Evolutionary conservation across 2,113 vertebrate genomes (phyloP), one percentile per base, ranked within the genome.

Genomic region (Xenus cinereus): DNA sequence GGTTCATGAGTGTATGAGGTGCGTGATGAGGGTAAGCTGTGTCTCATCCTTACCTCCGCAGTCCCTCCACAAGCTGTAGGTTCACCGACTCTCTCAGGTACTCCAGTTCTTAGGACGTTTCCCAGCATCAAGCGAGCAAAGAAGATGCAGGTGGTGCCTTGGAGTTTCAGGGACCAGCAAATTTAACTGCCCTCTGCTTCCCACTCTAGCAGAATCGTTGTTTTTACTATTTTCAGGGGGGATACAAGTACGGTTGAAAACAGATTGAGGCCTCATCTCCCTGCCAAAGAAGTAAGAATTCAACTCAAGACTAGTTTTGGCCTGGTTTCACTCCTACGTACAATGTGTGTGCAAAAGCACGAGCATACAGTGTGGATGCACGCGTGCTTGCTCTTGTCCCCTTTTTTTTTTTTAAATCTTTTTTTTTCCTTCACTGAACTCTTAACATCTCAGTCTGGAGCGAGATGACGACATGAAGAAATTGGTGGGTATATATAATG

Each of bases 1-100:
- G 6, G 41, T 46, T 37, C 57, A 6, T 0, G 32, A 45, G 27
- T 3, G 4, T 0, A 0, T 2, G 1, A 18, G 0, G 17, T 7
- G 9, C 48, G 22, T 12, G 48, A 48, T 4, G 45, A 46, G 45
- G 45, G 19, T 10, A 46, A 21, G 19, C 54, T 22, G 30, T 12
- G 32, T 14, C 62, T n/a, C 39, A 3, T 9, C 57, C 28, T 27
- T 4, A 11, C 32, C n/a, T 4, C 41, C 1, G 2, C 64, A 13
- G 22, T 6, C n/a, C 6, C 43, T 3, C 39, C 35, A 14, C 46
- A 10, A 53, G 30, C 64, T 19, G n/a, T 1, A 8, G 51, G 16
- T 2, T 18, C 7, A 46, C 27, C 24, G 23, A 9, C n/a, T 64
- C 15, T 11, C 26, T 13, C 45, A 39, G 27, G 45, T 23, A n/a